Base-by-base conservation (phyloP, 37 sponge, comb jelly and placozoan species). In the Geodia barretti region DNA sequence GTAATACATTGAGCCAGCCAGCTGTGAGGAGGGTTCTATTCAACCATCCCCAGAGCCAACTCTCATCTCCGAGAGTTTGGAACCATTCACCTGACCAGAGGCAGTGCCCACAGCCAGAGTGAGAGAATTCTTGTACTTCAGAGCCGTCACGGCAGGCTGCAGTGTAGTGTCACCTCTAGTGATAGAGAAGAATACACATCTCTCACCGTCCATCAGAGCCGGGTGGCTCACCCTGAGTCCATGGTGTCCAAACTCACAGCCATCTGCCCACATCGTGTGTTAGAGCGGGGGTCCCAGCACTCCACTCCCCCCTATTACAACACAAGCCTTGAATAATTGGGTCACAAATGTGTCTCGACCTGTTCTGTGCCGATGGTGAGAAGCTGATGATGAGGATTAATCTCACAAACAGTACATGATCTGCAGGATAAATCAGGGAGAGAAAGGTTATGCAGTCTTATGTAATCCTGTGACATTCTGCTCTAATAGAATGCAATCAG, bases 241-340 rank as follows among this genome's bases (percentile, higher is more conserved):
- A n/a, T n/a, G n/a, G n/a, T n/a, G n/a, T n/a, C n/a, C n/a, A n/a
- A n/a, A n/a, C 54, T 47, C 54, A 97, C 54, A 17, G 43, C 37
- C 60, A 97, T 81, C 20, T 59, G 61, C 5, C 94, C 98, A 11
- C 39, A 94, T 62, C 94, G 58, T 31, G 76, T 31, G 29, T 74
- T 33, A 0, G 92, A 93, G 19, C 98, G 86, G 19, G 98, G 98
- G 73, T 97, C 98, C 96, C 96, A 97, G 76, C 95, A 95, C 77
- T 95, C 98, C 68, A 97, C 91, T 23, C 66, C 72, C 2, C 86
- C 97, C 93, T 93, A 54, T 4, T 72, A 4, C 31, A n/a, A 60
- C 1, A 66, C 41, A 2, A 34, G 29, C 37, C 23, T 8, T 61
- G 1, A 77, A 9, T 21, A 2, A 61, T 68, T 29, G 5, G 3